These are phyloP conservation scores for Drosophila tristis DNA, from an alignment of 1,140 invertebrate species.

Conservation along the genomic window DNA sequence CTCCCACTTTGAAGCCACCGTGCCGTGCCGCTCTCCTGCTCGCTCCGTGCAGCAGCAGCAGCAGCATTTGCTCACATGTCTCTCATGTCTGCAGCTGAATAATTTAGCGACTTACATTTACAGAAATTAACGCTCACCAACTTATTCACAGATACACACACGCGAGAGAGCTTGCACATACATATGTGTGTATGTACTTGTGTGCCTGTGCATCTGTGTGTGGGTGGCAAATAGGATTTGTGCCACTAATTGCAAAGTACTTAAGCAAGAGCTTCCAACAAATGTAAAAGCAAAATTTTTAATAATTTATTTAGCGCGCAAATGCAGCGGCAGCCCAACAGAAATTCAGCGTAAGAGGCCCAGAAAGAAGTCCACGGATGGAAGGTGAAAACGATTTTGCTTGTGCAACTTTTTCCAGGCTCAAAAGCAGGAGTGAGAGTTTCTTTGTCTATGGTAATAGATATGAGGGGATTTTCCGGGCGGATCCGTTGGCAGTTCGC, in stretches of 20 bases:
- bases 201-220: slow-evolving; percentile 12
- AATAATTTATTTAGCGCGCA: slow-evolving; percentile 73
- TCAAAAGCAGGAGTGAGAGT: slow-evolving; percentile 19
- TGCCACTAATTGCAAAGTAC: slow-evolving; percentile 83
- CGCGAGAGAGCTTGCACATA: slow-evolving; percentile 12
- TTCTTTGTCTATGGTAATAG: slow-evolving; percentile 50
- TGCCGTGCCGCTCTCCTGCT: neutral
- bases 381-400: slow-evolving; percentile 1
- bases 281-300: slow-evolving; percentile 77
- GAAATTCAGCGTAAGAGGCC: no score
- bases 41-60: slow-evolving; percentile 12
- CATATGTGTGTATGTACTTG: neutral
- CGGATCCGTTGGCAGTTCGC: slow-evolving; percentile 36
- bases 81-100: slow-evolving; percentile 72
- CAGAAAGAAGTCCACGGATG: slow-evolving; percentile 13
- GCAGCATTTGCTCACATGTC: slow-evolving; percentile 46
- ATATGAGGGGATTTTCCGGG: slow-evolving; percentile 55
- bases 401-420: slow-evolving; percentile 39
- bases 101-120: slow-evolving; percentile 79
- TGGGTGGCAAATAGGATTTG: slow-evolving; percentile 72
- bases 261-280: slow-evolving; percentile 81
- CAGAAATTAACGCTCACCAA: slow-evolving; percentile 73
- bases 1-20: neutral
- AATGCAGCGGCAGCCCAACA: slow-evolving; percentile 11
- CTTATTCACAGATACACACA: slow-evolving; percentile 10